phyloP scores from a whole-genome alignment of 2,113 vertebrate genomes.

The Ictalurus furcatus region DNA sequence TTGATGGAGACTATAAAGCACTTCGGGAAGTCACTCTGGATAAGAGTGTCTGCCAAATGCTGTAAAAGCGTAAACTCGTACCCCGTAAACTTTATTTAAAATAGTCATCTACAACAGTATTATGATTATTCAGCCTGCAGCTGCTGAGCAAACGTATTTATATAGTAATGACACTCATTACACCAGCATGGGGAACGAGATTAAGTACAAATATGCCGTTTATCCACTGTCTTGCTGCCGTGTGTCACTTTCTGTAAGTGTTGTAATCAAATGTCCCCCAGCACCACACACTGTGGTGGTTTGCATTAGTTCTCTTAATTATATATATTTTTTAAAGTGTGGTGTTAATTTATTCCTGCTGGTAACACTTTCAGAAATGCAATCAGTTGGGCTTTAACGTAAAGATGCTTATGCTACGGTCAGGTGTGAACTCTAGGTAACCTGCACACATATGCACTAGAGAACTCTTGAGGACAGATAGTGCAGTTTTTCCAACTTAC shows the following conservation, averaged over 20 bases:
- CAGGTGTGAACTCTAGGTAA: not conserved
- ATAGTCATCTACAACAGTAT: not conserved
- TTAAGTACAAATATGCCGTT: not conserved
- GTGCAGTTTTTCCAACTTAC: not conserved
- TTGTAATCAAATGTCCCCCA: not conserved
- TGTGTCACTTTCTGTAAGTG: not conserved
- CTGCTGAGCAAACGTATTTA: not conserved
- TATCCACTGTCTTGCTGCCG: not conserved
- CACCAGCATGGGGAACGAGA: not conserved
- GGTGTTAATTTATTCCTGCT: not conserved
- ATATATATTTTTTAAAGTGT: not conserved
- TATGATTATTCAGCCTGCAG: not conserved
- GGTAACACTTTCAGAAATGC: not conserved
- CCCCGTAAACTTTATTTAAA: slow-evolving; percentile 5
- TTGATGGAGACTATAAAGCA: not conserved
- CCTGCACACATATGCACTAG: not conserved
- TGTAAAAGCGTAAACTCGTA: not conserved
- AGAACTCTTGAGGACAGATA: not conserved
- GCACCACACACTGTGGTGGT: not conserved
- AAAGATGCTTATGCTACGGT: not conserved
- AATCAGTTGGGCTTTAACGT: not conserved
- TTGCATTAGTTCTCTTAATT: not conserved
- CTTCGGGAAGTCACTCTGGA: not conserved
- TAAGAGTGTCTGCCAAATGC: not conserved
- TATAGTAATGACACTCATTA: slow-evolving; percentile 10